Percentiles rank a stretch among this genome's conserved stretches.
Conservation (phyloP, 2,888 invertebrate genomes). For the Drosophila affinis region DNA sequence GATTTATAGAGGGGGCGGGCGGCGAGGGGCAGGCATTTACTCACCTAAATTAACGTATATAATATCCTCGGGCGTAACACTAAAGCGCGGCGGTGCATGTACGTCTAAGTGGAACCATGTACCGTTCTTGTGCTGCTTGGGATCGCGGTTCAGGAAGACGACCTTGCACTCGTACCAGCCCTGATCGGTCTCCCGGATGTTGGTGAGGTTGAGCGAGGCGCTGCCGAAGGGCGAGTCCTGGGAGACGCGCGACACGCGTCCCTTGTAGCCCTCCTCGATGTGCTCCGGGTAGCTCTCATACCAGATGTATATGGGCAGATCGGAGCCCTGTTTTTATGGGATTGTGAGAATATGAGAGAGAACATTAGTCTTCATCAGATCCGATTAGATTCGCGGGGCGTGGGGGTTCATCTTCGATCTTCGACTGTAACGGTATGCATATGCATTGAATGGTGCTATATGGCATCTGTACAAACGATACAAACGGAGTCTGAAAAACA, state of each 20-base stretch:
- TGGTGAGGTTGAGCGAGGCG: constrained; percentile 97
- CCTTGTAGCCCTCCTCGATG: constrained; percentile 97
- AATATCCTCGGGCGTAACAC: constrained; percentile 97
- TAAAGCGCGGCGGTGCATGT: constrained; percentile 97
- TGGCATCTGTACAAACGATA: not conserved
- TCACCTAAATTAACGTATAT: constrained; percentile 96
- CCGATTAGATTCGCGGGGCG: not conserved
- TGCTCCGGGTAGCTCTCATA: constrained; percentile 99
- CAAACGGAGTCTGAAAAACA: not conserved
- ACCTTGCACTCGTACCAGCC: constrained; percentile 99
- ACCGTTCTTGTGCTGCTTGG: constrained; percentile 96
- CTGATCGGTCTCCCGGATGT: constrained; percentile 95
- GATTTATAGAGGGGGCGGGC: constrained; percentile 45
- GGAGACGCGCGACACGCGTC: constrained; percentile 94
- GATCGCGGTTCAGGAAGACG: constrained; percentile 97
- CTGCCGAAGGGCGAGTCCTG: constrained; percentile 94
- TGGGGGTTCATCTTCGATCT: constrained; percentile 20
- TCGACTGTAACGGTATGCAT: constrained; percentile 32
- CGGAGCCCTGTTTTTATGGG: constrained; percentile 89
- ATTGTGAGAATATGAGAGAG: not conserved
- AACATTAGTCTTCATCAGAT: constrained; percentile 14
- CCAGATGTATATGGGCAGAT: constrained; percentile 98
- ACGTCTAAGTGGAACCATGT: constrained; percentile 99
- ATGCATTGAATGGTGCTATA: constrained; percentile 42
- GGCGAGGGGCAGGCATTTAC: constrained; percentile 54